phyloP scores from a whole-genome alignment of 1,140 invertebrate genomes.

The Stenopsyche tienmushanensis region DNA sequence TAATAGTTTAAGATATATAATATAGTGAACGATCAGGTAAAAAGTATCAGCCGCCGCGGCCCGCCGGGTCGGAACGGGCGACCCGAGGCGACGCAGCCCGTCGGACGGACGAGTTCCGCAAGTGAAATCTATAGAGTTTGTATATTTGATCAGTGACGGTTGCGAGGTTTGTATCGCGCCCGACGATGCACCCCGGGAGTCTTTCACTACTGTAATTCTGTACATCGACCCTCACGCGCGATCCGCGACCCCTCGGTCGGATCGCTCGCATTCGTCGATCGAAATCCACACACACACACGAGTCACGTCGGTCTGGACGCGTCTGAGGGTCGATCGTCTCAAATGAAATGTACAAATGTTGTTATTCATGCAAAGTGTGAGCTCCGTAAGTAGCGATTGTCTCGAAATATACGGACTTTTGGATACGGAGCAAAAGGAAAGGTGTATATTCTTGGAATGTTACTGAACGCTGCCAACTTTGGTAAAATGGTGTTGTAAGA shows the following conservation, averaged over 20 bases:
- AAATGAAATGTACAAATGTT: too few relatives aligned
- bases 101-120: not conserved
- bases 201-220: not conserved
- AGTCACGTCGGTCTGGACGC: not conserved
- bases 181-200: not conserved
- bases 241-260: not conserved
- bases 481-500: conserved; percentile 16
- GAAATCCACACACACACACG: not conserved
- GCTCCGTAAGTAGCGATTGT: conserved; percentile 24
- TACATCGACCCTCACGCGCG: not conserved
- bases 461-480: conserved; percentile 16
- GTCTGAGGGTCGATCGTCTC: conserved; percentile 14
- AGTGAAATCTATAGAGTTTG: not conserved
- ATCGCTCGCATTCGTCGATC: too few relatives aligned
- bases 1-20: too few relatives aligned
- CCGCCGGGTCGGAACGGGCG: too few relatives aligned
- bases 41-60: not conserved
- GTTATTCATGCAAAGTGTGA: too few relatives aligned
- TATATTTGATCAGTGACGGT: too few relatives aligned
- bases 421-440: conserved; percentile 12
- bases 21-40: not conserved
- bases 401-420: not conserved
- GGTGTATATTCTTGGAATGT: conserved; percentile 17
- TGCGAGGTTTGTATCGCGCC: not conserved
- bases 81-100: not conserved